Base-by-base conservation (phyloP, 2,113 vertebrate genomes). In the Aphyosemion australe region DNA sequence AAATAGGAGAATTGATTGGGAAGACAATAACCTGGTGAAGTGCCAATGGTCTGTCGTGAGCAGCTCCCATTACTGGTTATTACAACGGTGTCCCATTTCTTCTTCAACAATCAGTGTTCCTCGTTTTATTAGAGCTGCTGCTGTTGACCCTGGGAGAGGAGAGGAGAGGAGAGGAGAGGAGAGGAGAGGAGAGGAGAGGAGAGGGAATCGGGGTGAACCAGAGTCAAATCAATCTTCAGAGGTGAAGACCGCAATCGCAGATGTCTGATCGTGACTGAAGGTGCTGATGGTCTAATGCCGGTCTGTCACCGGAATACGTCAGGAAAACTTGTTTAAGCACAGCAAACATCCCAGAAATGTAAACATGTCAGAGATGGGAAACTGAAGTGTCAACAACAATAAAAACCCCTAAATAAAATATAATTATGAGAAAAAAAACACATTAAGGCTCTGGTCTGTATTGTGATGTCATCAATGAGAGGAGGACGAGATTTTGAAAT, bases 11-110 rank as follows among this genome's bases (percentile, higher is more conserved):
- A 90, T 82, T 85, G 85, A 89, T 85, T 37, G 85, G 61, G 46
- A 81, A 88, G 87, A 90, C 83, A 88, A 84, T 82, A 79, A 68
- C 69, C 49, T 89, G 87, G 88, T 88, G 55, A 82, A 84, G 84
- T 85, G 84, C 74, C 76, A 80, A 88, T 80, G 88, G 66, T 74
- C 84, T 69, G 89, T 88, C 37, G 7, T 39, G 37, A 90, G 90
- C 90, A 88, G 90, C 89, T 87, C 78, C 70, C 76, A 80, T 84
- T 79, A 69, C 70, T 51, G 74, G 78, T 69, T 68, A 79, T 87
- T 86, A 88, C 84, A 88, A 80, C 60, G 72, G 53, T 74, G 78
- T 72, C 76, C 76, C 71, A 54, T 79, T 80, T 52, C 16, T 65
- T 82, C 72, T 68, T 85, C 80, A 85, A 69, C 80, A 88, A 90